These are phyloP conservation scores for Nasonia vitripennis DNA, from an alignment of 1,140 invertebrate species.

Conservation along the genomic window DNA sequence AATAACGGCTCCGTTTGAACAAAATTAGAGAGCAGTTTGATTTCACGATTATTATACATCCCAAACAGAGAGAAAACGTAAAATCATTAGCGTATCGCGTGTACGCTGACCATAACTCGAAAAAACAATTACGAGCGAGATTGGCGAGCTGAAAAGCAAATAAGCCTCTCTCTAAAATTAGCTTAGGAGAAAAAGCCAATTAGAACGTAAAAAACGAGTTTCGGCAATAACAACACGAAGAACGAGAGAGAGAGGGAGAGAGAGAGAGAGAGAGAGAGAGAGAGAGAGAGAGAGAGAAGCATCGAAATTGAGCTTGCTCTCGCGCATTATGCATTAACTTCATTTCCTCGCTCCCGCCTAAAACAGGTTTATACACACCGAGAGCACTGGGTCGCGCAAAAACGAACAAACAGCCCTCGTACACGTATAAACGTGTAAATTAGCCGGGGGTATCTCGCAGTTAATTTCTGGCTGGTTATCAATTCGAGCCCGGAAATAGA, in stretches of 20 bases:
- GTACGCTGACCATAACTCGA: neutral
- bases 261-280: neutral
- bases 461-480: constrained; percentile 32
- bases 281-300: neutral
- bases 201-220: neutral
- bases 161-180: neutral
- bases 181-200: neutral
- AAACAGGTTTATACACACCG: neutral
- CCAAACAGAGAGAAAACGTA: neutral
- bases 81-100: constrained; percentile 12
- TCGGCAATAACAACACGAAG: neutral
- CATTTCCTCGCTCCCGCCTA: neutral
- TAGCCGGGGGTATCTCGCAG: neutral
- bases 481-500: constrained; percentile 9
- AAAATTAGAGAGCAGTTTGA: neutral
- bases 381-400: neutral
- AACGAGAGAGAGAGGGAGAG: neutral
- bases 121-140: constrained; percentile 11
- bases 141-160: neutral
- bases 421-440: constrained; percentile 19
- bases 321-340: constrained; percentile 26
- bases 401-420: neutral
- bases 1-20: too few species aligned
- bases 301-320: neutral
- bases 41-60: neutral